Conservation (phyloP, 1,140 invertebrate genomes). For the Scaptomyza graminum region DNA sequence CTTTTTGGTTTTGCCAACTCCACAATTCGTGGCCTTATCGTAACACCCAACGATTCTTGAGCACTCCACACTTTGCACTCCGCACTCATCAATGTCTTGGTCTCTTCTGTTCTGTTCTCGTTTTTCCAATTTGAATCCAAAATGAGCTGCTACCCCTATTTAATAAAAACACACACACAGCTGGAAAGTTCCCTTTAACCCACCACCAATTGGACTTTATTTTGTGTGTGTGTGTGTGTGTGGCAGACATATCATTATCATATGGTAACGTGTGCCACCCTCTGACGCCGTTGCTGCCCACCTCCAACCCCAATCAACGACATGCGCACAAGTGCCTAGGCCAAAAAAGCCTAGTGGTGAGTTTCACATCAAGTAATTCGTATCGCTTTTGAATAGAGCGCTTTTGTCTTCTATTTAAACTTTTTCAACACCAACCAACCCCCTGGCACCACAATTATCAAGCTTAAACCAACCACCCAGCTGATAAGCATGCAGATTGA, state of each 20-base stretch:
- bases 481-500: background rate
- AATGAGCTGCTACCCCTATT: conserved; percentile 63
- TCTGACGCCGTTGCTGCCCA: conserved; percentile 12
- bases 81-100: conserved; percentile 49
- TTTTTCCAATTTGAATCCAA: conserved; percentile 68
- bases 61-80: conserved; percentile 46
- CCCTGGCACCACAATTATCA: conserved; percentile 2
- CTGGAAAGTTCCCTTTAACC: conserved; percentile 53
- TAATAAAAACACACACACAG: conserved; percentile 39
- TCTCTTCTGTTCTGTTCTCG: conserved; percentile 56
- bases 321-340: conserved; percentile 72
- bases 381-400: conserved; percentile 11
- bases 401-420: background rate
- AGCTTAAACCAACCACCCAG: background rate
- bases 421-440: conserved; percentile 22
- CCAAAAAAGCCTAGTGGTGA: conserved; percentile 49
- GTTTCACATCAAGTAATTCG: background rate
- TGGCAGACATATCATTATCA: conserved; percentile 72
- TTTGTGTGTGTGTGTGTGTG: conserved; percentile 23
- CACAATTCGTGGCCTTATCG: conserved; percentile 38
- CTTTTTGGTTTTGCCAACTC: conserved; percentile 4
- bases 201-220: conserved; percentile 72
- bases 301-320: background rate
- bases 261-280: conserved; percentile 64
- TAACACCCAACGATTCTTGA: conserved; percentile 43